phyloP scores from a whole-genome alignment of 2,113 vertebrate species.

The Pygoscelis antarcticus region DNA sequence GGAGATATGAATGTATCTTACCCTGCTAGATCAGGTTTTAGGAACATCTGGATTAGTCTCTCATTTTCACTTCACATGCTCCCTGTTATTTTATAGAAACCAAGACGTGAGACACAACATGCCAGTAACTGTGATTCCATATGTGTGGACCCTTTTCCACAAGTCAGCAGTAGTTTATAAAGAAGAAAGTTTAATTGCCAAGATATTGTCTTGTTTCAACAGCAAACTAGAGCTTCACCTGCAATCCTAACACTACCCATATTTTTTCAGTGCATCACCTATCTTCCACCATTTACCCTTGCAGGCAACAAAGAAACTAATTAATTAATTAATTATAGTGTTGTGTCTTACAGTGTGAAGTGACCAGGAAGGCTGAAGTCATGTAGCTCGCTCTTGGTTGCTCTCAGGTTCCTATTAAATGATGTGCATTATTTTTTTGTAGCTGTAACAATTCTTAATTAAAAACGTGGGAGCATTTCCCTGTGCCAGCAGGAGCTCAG shows the following conservation, averaged over 20 bases:
- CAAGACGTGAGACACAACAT: not conserved
- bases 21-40: not conserved
- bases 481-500: not conserved
- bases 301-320: fast-evolving
- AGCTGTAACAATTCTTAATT: not conserved
- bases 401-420: not conserved
- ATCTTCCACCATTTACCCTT: not conserved
- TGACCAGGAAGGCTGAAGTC: not conserved
- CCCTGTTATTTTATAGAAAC: not conserved
- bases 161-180: not conserved
- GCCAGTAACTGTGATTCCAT: not conserved
- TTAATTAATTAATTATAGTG: not conserved
- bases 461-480: not conserved
- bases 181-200: not conserved
- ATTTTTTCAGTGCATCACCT: not conserved
- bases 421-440: not conserved
- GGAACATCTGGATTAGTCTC: not conserved
- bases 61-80: not conserved
- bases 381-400: fast-evolving
- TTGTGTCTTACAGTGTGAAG: not conserved
- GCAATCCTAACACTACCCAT: not conserved
- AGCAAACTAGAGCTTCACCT: not conserved
- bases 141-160: fast-evolving
- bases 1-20: not conserved
- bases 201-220: not conserved